These are phyloP conservation scores for Scomberomorus guttatus DNA, from an alignment of 2,797 vertebrate species.

Conservation along the genomic window DNA sequence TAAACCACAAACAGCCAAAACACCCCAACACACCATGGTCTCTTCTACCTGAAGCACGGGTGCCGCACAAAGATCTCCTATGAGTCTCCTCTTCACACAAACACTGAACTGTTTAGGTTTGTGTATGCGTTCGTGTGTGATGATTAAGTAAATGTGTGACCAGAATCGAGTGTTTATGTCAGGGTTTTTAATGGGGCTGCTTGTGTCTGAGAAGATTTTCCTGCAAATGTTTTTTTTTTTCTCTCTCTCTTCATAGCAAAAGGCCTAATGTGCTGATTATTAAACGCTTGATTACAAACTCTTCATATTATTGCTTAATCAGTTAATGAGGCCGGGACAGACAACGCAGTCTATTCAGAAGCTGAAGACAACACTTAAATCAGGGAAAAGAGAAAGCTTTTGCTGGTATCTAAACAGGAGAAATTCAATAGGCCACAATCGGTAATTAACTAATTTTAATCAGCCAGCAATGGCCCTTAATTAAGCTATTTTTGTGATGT, in stretches of 20 bases:
- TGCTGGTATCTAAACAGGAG: conserved; percentile 24
- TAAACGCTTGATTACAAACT: conserved; percentile 58
- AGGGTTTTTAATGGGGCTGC: conserved; percentile 15
- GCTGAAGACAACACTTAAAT: conserved; percentile 34
- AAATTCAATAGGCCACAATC: conserved; percentile 51
- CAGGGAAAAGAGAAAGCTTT: conserved; percentile 29
- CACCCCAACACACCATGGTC: conserved; percentile 31
- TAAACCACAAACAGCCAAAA: conserved; percentile 68
- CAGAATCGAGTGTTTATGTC: conserved; percentile 41
- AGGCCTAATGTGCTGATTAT: conserved; percentile 38
- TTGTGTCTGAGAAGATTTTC: conserved; percentile 34
- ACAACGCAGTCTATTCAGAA: conserved; percentile 32
- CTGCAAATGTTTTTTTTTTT: conserved; percentile 37
- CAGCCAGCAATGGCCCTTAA: conserved; percentile 50
- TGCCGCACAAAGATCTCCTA: conserved; percentile 66
- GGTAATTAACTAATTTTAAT: conserved; percentile 66
- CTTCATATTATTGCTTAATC: conserved; percentile 51
- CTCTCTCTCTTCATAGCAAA: conserved; percentile 13
- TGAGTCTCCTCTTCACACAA: conserved; percentile 61
- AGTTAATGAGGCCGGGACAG: conserved; percentile 46
- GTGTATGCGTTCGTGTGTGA: conserved; percentile 28
- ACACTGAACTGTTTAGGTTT: conserved; percentile 58
- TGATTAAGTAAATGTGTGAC: conserved; percentile 33
- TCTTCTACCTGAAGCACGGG: conserved; percentile 51
- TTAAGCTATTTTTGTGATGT: conserved; percentile 45